Conservation (phyloP, 2,888 invertebrate species). For the Melanargia galathea region DNA sequence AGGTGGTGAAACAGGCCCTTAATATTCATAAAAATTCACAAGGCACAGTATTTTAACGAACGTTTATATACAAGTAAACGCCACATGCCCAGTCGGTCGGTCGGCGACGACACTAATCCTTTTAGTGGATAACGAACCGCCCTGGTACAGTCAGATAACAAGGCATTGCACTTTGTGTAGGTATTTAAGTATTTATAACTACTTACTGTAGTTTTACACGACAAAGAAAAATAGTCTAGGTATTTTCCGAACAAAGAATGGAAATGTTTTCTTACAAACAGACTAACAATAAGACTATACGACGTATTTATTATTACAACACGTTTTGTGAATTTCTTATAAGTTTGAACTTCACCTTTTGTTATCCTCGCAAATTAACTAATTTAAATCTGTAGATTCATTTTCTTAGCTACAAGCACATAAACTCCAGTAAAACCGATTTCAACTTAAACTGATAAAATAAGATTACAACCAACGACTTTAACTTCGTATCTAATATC, state of each 20-base stretch:
- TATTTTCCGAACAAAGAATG: background rate
- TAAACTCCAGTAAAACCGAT: background rate
- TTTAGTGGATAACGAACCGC: slow-evolving; percentile 70
- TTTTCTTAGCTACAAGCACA: no score
- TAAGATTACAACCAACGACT: slow-evolving; percentile 10
- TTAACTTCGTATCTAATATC: slow-evolving; percentile 17
- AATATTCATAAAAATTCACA: no score
- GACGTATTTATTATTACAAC: no score
- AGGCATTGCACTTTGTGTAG: slow-evolving; percentile 52
- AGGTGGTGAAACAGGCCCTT: no score
- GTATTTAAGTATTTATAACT: background rate
- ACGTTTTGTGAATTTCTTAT: no score
- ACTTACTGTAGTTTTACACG: background rate
- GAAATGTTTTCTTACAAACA: background rate
- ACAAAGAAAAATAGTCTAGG: background rate
- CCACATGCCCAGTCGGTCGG: slow-evolving; percentile 23
- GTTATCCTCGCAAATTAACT: no score
- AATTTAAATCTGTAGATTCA: no score
- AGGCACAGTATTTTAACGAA: slow-evolving; percentile 1
- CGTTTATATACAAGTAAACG: slow-evolving; percentile 5
- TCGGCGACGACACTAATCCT: slow-evolving; percentile 57
- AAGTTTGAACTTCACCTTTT: no score
- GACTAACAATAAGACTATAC: no score
- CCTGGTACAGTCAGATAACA: slow-evolving; percentile 58
- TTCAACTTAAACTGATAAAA: slow-evolving; percentile 9